Base-by-base conservation (phyloP, 2,113 vertebrate species). In the Eretmochelys imbricata region DNA sequence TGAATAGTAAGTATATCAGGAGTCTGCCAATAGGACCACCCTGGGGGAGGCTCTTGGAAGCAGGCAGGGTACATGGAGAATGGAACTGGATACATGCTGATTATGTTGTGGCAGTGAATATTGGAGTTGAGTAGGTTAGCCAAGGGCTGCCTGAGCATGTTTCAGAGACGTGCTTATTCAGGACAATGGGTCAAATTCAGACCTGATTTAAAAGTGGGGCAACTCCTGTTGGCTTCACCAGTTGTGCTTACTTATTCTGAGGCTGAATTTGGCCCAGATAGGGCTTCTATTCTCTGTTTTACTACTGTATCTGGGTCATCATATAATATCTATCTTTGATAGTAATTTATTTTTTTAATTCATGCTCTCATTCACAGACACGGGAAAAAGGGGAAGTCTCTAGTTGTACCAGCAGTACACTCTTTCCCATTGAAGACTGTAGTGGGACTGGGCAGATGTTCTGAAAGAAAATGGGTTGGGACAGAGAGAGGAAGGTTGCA, bases 1-100 rank as follows among this genome's bases (percentile, higher is more conserved):
- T 87, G 99, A 99, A 97, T 99, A 99, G 99, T 99, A 99, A 98
- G 99, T 99, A 98, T 62, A 76, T 89, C 31, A 91, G 62, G 69
- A 90, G 9, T 55, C 84, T 95, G 93, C 89, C 95, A 91, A 5
- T 55, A 86, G 89, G 59, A 80, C 4, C 75, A 95, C 85, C 54
- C 80, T 93, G 84, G 78, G 89, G n/a, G 84, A 84, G 38, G 46
- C 42, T 79, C 89, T 96, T 96, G 97, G 93, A 96, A 95, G 50
- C 84, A 86, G 81, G 6, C 78, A 93, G 94, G 91, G 72, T 76
- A 50, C 87, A 27, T 48, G 89, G 85, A 91, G 88, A 97, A 78
- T 51, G 72, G 59, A 94, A 59, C 42, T 89, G 94, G 80, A 55
- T 72, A 69, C 25, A 3, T 94, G 86, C 86, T 97, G 95, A 55